Evolutionary conservation across 2,113 vertebrate species (phyloP), one percentile per base, ranked within the genome.

Genomic region (Acanthochromis polyacanthus): DNA sequence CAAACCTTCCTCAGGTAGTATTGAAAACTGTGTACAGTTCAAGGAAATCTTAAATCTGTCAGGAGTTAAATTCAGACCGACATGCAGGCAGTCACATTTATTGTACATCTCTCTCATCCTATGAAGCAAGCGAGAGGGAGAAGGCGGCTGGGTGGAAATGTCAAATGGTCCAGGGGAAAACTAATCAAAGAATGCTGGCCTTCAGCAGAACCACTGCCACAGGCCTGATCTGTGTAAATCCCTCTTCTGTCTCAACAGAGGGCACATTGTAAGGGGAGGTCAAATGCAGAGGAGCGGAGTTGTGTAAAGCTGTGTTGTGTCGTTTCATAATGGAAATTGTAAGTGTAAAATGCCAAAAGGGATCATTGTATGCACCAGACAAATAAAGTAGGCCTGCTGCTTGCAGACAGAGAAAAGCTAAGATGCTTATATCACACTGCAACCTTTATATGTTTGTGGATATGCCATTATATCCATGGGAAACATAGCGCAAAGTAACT

Each of bases 181-280:
- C 81, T 80, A 89, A 89, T 93, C 85, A 89, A 89, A 91, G 81
- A 86, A 78, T 4, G 51, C 61, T 25, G 71, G 84, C 80, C 84
- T 84, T 89, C 80, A 80, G 79, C 68, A 70, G 63, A 80, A 87
- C 52, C 75, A 74, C 64, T 40, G 83, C 88, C 87, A 91, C 70
- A 70, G 85, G 86, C 84, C 73, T 61, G 62, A 72, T 88, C 75
- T 85, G 72, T 88, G 80, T 75, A 82, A 87, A 83, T 85, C 70
- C 71, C 66, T 82, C 66, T 19, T 82, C 83, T 83, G 81, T 82
- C 80, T 88, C 53, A 61, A 89, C 88, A 88, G 81, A 88, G 84
- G 71, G 80, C 82, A 62, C 78, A 71, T 82, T 85, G 86, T 81
- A 45, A 59, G 20, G 19, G 53, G 67, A 90, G 85, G 90, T 89